Percentiles rank a stretch among this genome's conserved stretches.
Evolutionary conservation across 1,140 invertebrate species (phyloP).

Genomic region (Palaemon carinicauda): DNA sequence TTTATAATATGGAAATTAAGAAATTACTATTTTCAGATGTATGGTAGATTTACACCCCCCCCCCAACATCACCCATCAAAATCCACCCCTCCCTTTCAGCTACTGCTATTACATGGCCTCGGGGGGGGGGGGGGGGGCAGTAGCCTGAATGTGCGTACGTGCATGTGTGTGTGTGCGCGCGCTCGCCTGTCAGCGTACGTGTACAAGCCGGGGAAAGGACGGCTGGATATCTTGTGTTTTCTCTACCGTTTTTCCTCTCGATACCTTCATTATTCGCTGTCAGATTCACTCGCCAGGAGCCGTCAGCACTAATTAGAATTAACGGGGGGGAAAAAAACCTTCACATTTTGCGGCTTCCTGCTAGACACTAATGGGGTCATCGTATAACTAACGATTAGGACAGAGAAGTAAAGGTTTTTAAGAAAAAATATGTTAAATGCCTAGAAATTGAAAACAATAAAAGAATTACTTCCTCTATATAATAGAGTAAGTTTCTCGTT

Average conservation of each 20-base stretch:
- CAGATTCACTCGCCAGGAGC: constrained; percentile 43
- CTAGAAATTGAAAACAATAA: no score
- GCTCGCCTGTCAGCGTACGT: not conserved
- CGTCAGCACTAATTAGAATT: constrained; percentile 45
- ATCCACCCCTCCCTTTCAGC: not conserved
- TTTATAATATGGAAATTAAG: no score
- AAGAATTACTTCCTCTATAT: no score
- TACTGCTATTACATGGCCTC: not conserved
- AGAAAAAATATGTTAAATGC: no score
- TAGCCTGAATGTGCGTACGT: not conserved
- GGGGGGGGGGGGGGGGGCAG: not conserved
- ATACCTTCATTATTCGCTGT: constrained; percentile 55
- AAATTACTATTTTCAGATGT: not conserved
- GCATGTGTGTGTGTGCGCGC: constrained; percentile 8
- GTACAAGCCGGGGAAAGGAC: not conserved
- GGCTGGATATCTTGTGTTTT: constrained; percentile 50
- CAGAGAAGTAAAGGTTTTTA: no score
- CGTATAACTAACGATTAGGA: not conserved
- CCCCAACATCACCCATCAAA: no score
- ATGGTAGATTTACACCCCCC: not conserved
- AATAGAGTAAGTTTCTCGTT: no score
- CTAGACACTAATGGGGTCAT: no score
- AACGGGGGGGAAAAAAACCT: not conserved
- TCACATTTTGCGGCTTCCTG: no score
- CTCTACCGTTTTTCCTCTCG: constrained; percentile 39